These are phyloP conservation scores for Julus scandinavius DNA, from an alignment of 2,888 invertebrate species.

Conservation along the genomic window DNA sequence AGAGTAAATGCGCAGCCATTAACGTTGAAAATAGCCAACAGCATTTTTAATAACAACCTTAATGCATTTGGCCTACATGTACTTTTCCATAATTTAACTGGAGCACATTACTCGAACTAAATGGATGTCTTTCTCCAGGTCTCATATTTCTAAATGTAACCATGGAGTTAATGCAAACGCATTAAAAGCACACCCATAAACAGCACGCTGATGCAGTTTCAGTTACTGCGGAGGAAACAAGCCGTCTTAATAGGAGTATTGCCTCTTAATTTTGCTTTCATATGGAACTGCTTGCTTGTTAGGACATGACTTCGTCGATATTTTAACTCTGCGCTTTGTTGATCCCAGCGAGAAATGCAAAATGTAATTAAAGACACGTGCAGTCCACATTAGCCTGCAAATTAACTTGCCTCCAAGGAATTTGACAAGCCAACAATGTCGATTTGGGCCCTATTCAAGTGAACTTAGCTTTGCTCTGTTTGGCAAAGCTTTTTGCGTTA, in stretches of 20 bases:
- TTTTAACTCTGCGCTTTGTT: not conserved
- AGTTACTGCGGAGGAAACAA: not conserved
- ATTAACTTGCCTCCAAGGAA: slow-evolving; percentile 39
- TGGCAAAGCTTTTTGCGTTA: slow-evolving; percentile 3
- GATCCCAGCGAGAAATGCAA: slow-evolving; percentile 5
- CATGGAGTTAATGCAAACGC: not conserved
- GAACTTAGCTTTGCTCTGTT: slow-evolving; percentile 25
- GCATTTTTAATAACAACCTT: not conserved
- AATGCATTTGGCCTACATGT: not conserved
- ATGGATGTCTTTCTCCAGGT: not conserved
- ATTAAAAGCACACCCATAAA: not conserved
- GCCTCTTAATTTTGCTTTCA: slow-evolving; percentile 1
- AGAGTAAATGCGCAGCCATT: not conserved
- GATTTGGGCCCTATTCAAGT: slow-evolving; percentile 35
- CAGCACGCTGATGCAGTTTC: slow-evolving; percentile 2
- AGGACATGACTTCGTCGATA: not conserved
- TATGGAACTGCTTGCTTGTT: not conserved
- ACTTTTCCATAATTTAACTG: not conserved
- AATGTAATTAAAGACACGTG: slow-evolving; percentile 35
- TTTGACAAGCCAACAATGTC: slow-evolving; percentile 35
- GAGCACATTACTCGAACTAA: not conserved
- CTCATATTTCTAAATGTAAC: not conserved
- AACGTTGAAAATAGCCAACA: not conserved
- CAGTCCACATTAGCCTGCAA: slow-evolving; percentile 26
- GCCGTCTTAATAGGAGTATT: not conserved